A percentile compares a stretch with the other conserved stretches of the same genome.
Evolutionary conservation across 2,113 vertebrate species (phyloP).

Genomic region (Elephantulus edwardii): DNA sequence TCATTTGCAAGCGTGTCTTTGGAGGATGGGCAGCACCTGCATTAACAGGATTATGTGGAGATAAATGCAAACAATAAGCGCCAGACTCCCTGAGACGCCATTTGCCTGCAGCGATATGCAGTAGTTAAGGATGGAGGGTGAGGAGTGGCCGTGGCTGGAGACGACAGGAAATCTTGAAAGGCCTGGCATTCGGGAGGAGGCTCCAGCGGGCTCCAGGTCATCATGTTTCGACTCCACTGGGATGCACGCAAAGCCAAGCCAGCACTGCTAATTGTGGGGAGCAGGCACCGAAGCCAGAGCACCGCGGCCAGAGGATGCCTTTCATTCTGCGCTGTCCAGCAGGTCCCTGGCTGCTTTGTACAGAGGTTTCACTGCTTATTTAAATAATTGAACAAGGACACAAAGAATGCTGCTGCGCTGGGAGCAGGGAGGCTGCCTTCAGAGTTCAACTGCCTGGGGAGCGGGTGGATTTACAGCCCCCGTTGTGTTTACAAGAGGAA

Average conservation of each 20-base stretch:
- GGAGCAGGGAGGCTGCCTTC: slow-evolving; percentile 27
- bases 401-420: slow-evolving; percentile 12
- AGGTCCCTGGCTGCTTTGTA: not conserved
- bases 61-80: not conserved
- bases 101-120: not conserved
- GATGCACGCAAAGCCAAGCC: not conserved
- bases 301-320: not conserved
- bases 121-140: not conserved
- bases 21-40: slow-evolving; percentile 16
- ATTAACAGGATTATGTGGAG: slow-evolving; percentile 45
- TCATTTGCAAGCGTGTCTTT: not conserved
- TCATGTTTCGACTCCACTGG: not conserved
- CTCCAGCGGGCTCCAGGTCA: not conserved
- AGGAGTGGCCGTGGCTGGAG: not conserved
- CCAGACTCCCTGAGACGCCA: not conserved
- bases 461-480: slow-evolving; percentile 77
- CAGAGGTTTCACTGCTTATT: slow-evolving; percentile 48
- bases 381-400: slow-evolving; percentile 73
- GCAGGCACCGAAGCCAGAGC: not conserved
- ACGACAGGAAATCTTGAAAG: not conserved
- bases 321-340: not conserved
- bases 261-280: too few species aligned
- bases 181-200: not conserved
- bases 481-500: slow-evolving; percentile 78
- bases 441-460: not conserved